phyloP scores from a whole-genome alignment of 2,888 invertebrate species.

The Diplolepis rosae region DNA sequence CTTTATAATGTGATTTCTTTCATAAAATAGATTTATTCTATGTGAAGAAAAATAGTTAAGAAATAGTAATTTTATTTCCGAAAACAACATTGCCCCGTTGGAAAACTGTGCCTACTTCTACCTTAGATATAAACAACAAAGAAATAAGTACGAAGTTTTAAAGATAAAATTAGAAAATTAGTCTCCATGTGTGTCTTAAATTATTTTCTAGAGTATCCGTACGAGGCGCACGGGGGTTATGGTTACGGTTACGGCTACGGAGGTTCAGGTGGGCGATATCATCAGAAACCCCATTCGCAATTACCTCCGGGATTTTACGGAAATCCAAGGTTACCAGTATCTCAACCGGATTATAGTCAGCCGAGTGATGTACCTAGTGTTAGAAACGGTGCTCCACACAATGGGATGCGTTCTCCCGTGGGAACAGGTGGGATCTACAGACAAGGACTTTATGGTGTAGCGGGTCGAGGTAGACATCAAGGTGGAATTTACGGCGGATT shows the following conservation, averaged over 20 bases:
- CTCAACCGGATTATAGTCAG: constrained; percentile 50
- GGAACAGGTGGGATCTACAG: constrained; percentile 52
- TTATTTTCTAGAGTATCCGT: constrained; percentile 44
- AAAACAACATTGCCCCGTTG: too few relatives aligned
- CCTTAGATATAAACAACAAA: too few relatives aligned
- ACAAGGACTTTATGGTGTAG: constrained; percentile 46
- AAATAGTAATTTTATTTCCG: too few relatives aligned
- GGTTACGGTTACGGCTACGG: constrained; percentile 52
- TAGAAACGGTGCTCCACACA: constrained; percentile 60
- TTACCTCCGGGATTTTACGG: constrained; percentile 54
- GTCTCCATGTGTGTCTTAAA: too few relatives aligned
- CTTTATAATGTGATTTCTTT: too few relatives aligned
- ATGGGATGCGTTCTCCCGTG: constrained; percentile 51
- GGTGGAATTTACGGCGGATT: constrained; percentile 53
- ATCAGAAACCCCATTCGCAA: constrained; percentile 51
- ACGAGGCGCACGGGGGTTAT: constrained; percentile 47
- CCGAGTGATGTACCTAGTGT: constrained; percentile 57
- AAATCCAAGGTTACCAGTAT: constrained; percentile 48
- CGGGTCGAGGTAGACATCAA: constrained; percentile 44
- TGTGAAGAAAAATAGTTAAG: too few relatives aligned
- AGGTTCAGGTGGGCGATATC: constrained; percentile 41
- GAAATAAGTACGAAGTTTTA: not conserved
- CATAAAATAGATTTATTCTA: too few relatives aligned
- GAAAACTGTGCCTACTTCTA: too few relatives aligned
- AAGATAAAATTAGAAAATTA: too few relatives aligned